Conservation (phyloP, 2,888 invertebrate species). For the Diplazon laetatorius region DNA sequence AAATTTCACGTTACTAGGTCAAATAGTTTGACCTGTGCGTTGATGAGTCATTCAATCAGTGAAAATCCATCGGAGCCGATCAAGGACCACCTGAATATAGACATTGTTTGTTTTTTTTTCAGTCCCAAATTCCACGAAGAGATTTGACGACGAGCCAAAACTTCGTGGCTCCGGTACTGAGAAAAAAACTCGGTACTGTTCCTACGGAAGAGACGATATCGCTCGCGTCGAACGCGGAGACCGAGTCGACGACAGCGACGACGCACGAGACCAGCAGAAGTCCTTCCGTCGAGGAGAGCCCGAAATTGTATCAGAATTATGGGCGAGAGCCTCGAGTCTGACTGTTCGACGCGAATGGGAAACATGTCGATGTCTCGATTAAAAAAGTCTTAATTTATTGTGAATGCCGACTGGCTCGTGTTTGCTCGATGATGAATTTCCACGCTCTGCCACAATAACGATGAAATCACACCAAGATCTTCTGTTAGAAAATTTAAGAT, state of each 20-base stretch:
- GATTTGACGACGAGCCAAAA: constrained; percentile 78
- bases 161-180: constrained; percentile 78
- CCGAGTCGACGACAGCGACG: constrained; percentile 63
- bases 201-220: constrained; percentile 75
- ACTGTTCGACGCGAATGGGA: constrained; percentile 39
- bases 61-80: too few relatives aligned
- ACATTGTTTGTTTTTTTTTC: constrained; percentile 33
- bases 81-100: too few relatives aligned
- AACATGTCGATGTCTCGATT: background rate
- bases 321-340: constrained; percentile 74
- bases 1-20: too few relatives aligned
- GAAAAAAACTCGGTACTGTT: constrained; percentile 71
- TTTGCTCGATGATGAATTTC: constrained; percentile 1
- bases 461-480: background rate
- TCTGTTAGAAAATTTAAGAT: too few relatives aligned
- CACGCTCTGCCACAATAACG: background rate
- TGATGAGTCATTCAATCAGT: too few relatives aligned
- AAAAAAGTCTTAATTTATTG: constrained; percentile 7
- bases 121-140: constrained; percentile 76
- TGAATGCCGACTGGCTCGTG: background rate
- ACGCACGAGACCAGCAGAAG: constrained; percentile 69
- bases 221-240: constrained; percentile 70
- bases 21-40: too few relatives aligned
- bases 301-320: constrained; percentile 80
- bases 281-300: constrained; percentile 77